Base-by-base conservation (phyloP, 1,140 invertebrate species). In the Rhopalosiphum maidis region DNA sequence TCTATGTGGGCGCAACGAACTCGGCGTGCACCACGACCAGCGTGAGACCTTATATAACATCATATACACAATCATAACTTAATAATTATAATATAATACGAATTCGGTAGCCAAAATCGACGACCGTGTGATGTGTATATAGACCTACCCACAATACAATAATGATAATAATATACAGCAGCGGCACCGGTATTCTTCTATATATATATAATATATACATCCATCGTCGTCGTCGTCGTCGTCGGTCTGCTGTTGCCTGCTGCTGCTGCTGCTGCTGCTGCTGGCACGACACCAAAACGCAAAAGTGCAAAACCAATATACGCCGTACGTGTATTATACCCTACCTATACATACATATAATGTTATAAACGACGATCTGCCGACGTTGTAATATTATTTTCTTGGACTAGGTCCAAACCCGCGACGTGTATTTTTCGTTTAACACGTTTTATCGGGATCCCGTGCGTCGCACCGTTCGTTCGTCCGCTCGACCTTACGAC, bases 301-400 rank as follows among this genome's bases (percentile, higher is more conserved):
- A 89, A 89, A 55, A 54, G 35, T n/a, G 21, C 51, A 89, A 89
- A 89, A 89, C 88, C 88, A 35, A 89, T 54, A 88, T 18, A 60
- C 77, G 60, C 35, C 77, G 77, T 41, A 25, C 22, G 82, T 25
- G 21, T 23, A 41, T 37, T 1, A 41, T 41, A 85, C 7, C 35
- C 0, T 60, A 60, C 55, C 35, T 22, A 9, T 41, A 83, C 7
- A 18, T 15, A 68, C 7, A 25, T 55, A 85, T 86, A 46, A 86
- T 46, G 43, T 46, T 15, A 86, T 86, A 86, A 22, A 48, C 43
- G 43, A 55, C 51, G 88, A 41, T 89, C 88, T 35, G 35, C 88
- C 88, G 51, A 55, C 37, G 60, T 77, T n/a, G 30, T 77, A 77
- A 77, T 77, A 77, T 77, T 77, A 35, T 55, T 55, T 25, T 55